Percentiles rank a stretch among this genome's conserved stretches.
phyloP scores from a whole-genome alignment of 1,140 invertebrate species.

The Rhopalosiphum maidis region DNA sequence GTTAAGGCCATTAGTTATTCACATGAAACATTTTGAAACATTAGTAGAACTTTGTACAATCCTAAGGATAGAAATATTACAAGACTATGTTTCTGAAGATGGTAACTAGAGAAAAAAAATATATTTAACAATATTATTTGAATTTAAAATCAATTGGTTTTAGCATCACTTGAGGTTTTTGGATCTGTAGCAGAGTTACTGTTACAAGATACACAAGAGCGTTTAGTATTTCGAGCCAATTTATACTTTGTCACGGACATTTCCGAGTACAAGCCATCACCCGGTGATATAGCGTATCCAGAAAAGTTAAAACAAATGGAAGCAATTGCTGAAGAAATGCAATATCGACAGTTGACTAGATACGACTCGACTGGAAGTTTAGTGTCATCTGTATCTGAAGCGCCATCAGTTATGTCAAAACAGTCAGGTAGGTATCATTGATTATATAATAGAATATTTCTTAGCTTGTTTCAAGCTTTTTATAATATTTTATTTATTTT shows the following conservation, averaged over 20 bases:
- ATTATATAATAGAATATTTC: not conserved
- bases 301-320: conserved; percentile 98
- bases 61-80: conserved; percentile 90
- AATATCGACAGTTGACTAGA: conserved; percentile 43
- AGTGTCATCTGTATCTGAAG: conserved; percentile 48
- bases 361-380: conserved; percentile 54
- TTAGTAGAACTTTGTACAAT: conserved; percentile 96
- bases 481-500: not conserved
- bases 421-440: conserved; percentile 18
- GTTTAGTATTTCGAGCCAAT: conserved; percentile 94
- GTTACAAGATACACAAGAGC: conserved; percentile 94
- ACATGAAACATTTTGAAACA: conserved; percentile 97
- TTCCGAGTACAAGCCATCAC: conserved; percentile 83
- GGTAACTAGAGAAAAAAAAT: conserved; percentile 66
- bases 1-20: conserved; percentile 93
- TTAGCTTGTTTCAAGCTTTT: not conserved
- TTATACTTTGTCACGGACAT: conserved; percentile 94
- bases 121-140: not conserved
- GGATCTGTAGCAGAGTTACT: conserved; percentile 84
- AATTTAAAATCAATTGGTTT: conserved; percentile 58
- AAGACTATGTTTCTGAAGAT: conserved; percentile 90
- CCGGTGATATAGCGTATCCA: conserved; percentile 96
- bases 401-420: conserved; percentile 40
- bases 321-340: conserved; percentile 60
- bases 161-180: conserved; percentile 79